phyloP scores from a whole-genome alignment of 2,113 vertebrate species.

The Triplophysa siluroides region DNA sequence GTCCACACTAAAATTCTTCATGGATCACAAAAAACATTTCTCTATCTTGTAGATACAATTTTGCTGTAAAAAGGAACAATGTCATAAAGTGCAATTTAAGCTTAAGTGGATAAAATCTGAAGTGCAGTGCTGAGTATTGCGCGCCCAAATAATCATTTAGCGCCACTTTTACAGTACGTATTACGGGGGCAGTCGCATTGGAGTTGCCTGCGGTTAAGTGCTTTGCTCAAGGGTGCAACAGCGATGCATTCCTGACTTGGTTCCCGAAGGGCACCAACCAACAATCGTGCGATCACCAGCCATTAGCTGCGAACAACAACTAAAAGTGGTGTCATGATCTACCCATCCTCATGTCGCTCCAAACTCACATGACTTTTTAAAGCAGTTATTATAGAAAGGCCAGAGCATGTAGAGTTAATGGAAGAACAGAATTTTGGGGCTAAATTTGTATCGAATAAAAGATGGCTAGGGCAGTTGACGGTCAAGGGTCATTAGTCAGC shows the following conservation, averaged over 20 bases:
- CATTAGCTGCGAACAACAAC: no score
- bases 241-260: neutral
- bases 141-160: neutral
- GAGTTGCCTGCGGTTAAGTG: slow-evolving; percentile 8
- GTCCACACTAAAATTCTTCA: neutral
- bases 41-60: neutral
- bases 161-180: neutral
- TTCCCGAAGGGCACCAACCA: neutral
- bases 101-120: slow-evolving; percentile 11
- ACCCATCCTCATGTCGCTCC: no score
- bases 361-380: no score
- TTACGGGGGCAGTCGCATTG: neutral
- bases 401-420: no score
- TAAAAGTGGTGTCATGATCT: no score
- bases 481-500: no score
- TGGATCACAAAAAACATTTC: neutral
- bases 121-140: slow-evolving; percentile 1
- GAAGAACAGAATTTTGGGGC: no score
- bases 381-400: no score
- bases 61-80: neutral
- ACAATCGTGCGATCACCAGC: no score
- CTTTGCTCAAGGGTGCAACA: slow-evolving; percentile 3
- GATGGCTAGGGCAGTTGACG: no score
- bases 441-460: no score
- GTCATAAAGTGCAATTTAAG: neutral